phyloP scores from a whole-genome alignment of 2,113 vertebrate species.

The Toxotes chatareus region DNA sequence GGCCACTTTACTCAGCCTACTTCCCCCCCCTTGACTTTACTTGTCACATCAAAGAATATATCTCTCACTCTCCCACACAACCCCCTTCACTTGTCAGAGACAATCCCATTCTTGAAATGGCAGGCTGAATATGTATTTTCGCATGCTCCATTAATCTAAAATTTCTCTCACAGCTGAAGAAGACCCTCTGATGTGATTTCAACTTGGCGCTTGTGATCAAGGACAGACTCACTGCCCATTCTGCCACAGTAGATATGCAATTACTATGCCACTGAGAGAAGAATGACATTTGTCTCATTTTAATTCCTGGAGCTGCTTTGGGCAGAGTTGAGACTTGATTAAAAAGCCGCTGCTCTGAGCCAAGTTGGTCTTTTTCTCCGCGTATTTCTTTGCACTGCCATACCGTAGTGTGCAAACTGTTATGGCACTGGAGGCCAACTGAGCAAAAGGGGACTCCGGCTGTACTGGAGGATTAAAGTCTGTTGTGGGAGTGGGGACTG shows the following conservation, averaged over 20 bases:
- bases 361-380: slow-evolving; percentile 58
- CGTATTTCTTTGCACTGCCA: slow-evolving; percentile 37
- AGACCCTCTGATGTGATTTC: slow-evolving; percentile 59
- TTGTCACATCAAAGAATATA: slow-evolving; percentile 24
- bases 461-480: slow-evolving; percentile 66
- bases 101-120: slow-evolving; percentile 1
- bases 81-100: slow-evolving; percentile 2
- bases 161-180: slow-evolving; percentile 60
- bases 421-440: slow-evolving; percentile 55
- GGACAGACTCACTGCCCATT: slow-evolving; percentile 43
- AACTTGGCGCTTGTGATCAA: slow-evolving; percentile 42
- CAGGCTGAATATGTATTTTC: slow-evolving; percentile 8
- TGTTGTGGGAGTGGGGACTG: slow-evolving; percentile 58
- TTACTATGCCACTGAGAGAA: slow-evolving; percentile 48
- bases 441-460: slow-evolving; percentile 55
- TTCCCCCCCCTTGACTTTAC: slow-evolving; percentile 15
- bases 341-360: slow-evolving; percentile 53
- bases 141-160: slow-evolving; percentile 40
- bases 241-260: slow-evolving; percentile 39
- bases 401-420: slow-evolving; percentile 52
- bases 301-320: slow-evolving; percentile 62
- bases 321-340: slow-evolving; percentile 59
- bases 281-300: slow-evolving; percentile 73
- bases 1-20: slow-evolving; percentile 37
- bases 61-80: slow-evolving; percentile 8